These are phyloP conservation scores for Camponotus vicinus DNA, from an alignment of 1,140 invertebrate genomes.

Conservation along the genomic window DNA sequence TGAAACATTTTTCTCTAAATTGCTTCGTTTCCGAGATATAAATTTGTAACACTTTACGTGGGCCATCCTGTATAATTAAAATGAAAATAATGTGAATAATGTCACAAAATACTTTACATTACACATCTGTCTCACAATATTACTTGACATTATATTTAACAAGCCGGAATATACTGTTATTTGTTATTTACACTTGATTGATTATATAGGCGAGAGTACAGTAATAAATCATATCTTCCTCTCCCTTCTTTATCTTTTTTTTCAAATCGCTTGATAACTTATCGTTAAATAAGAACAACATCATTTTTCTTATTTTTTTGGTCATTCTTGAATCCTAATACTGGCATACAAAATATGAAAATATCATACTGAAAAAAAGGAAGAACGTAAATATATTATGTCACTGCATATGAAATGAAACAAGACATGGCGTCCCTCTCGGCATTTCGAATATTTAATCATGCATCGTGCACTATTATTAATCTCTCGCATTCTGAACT, in stretches of 20 bases:
- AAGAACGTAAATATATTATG: not conserved
- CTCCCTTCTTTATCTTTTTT: not conserved
- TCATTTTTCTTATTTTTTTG: conserved; percentile 25
- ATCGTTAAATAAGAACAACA: conserved; percentile 38
- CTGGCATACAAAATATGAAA: not conserved
- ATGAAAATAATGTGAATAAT: not conserved
- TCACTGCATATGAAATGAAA: conserved; percentile 1
- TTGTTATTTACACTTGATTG: conserved; percentile 15
- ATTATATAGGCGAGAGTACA: not conserved
- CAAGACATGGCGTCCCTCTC: not conserved
- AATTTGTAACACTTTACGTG: too few relatives aligned
- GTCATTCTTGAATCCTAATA: conserved; percentile 1
- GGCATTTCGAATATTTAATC: not conserved
- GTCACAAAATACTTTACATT: not conserved
- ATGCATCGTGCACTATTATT: conserved; percentile 14
- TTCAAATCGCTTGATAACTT: conserved; percentile 4
- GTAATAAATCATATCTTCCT: conserved; percentile 3
- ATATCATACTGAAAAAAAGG: not conserved
- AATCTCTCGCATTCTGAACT: not conserved
- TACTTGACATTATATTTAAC: not conserved
- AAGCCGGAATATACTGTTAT: not conserved
- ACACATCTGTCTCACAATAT: not conserved
- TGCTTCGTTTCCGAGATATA: too few relatives aligned
- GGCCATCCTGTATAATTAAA: not conserved
- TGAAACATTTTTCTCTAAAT: too few relatives aligned